These are phyloP conservation scores for Nephrotoma flavescens DNA, from an alignment of 2,888 invertebrate genomes.

Conservation along the genomic window DNA sequence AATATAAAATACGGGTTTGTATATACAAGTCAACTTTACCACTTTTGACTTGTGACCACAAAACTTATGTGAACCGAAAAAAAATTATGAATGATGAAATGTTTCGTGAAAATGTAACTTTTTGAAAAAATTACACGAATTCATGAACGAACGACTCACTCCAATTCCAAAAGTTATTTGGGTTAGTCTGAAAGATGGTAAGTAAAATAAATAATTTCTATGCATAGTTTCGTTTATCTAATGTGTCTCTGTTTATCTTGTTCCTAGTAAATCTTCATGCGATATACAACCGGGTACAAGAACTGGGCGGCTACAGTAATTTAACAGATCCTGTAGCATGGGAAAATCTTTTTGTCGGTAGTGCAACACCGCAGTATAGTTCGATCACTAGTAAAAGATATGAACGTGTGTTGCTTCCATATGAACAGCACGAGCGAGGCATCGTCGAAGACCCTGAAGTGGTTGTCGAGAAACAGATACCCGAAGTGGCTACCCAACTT, in stretches of 20 bases:
- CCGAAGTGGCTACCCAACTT: too few species aligned
- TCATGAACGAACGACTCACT: constrained; percentile 50
- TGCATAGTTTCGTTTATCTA: background rate
- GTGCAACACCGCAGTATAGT: constrained; percentile 28
- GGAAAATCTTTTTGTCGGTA: constrained; percentile 60
- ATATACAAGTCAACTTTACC: too few species aligned
- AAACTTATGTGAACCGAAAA: too few species aligned
- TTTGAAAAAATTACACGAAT: constrained; percentile 42
- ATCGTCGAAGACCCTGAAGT: background rate
- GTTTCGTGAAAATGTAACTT: constrained; percentile 50
- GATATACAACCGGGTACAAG: constrained; percentile 55
- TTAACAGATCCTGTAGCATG: constrained; percentile 59
- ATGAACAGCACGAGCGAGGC: constrained; percentile 11
- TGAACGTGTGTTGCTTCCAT: constrained; percentile 14
- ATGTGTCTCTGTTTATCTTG: constrained; percentile 27
- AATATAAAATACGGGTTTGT: too few species aligned
- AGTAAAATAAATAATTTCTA: background rate
- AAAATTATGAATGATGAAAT: too few species aligned
- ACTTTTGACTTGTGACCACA: too few species aligned
- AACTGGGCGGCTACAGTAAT: constrained; percentile 63
- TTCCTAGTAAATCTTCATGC: constrained; percentile 60
- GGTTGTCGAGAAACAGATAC: background rate
- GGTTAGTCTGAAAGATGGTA: constrained; percentile 11
- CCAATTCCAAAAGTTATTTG: constrained; percentile 25
- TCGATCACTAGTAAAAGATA: constrained; percentile 15